Conservation (phyloP, 2,888 invertebrate species). For the Caenorhabditis imperialis region DNA sequence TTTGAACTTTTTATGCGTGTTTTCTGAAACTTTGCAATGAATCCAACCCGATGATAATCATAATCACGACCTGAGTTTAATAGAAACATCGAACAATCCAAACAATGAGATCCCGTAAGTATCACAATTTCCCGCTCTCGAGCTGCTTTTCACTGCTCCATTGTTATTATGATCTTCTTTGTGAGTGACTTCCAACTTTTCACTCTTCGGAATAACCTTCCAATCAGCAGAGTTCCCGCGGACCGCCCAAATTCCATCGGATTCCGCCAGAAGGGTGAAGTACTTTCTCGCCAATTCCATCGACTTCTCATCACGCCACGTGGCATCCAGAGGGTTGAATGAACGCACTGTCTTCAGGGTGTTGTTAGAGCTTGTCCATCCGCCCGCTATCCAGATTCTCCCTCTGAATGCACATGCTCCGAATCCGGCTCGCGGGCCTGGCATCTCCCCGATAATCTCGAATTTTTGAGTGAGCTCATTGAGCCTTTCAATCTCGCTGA, state of each 20-base stretch:
- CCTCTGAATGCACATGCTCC: slow-evolving; percentile 2
- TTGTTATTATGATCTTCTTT: too few relatives aligned
- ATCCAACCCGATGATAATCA: too few relatives aligned
- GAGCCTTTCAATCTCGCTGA: background rate
- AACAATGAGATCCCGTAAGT: too few relatives aligned
- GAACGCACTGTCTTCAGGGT: slow-evolving; percentile 1
- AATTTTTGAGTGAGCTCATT: background rate
- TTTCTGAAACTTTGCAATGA: too few relatives aligned
- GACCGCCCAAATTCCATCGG: background rate
- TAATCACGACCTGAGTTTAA: too few relatives aligned
- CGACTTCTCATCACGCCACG: slow-evolving; percentile 11
- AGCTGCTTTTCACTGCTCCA: too few relatives aligned
- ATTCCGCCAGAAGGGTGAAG: background rate
- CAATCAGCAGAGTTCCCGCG: background rate
- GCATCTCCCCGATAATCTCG: slow-evolving; percentile 1
- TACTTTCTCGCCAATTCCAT: slow-evolving; percentile 4
- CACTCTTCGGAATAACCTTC: too few relatives aligned
- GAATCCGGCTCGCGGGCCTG: slow-evolving; percentile 8
- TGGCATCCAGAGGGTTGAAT: background rate
- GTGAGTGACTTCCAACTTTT: too few relatives aligned
- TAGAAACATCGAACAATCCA: too few relatives aligned
- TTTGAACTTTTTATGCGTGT: background rate
- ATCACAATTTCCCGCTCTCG: too few relatives aligned
- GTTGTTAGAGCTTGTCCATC: background rate
- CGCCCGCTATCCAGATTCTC: slow-evolving; percentile 13